A percentile compares a stretch with the other conserved stretches of the same genome.
Evolutionary conservation across 2,113 vertebrate species (phyloP).

Genomic region (Ptilonorhynchus violaceus): DNA sequence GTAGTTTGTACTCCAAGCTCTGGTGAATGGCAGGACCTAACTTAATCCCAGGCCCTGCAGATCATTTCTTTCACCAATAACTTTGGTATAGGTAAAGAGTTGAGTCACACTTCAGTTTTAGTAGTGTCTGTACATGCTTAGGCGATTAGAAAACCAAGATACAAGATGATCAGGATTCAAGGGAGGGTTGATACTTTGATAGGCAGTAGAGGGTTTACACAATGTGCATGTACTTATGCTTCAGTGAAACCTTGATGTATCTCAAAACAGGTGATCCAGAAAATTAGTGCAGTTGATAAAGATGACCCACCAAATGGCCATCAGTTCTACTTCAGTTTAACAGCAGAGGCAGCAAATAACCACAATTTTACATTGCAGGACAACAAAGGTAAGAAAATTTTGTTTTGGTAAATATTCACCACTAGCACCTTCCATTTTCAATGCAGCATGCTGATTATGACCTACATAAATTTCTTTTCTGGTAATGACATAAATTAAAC

Average conservation of each 20-base stretch:
- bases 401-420: neutral
- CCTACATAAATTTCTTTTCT: neutral
- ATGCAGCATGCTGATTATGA: neutral
- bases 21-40: neutral
- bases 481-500: slow-evolving; percentile 46
- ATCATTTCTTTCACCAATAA: neutral
- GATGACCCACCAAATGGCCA: slow-evolving; percentile 91
- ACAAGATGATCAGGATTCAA: neutral
- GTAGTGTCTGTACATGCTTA: neutral
- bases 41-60: neutral
- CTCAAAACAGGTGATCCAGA: slow-evolving; percentile 88
- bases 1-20: neutral
- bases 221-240: neutral
- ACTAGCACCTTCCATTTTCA: neutral
- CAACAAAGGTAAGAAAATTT: slow-evolving; percentile 85
- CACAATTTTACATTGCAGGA: slow-evolving; percentile 93
- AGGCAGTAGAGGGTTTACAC: neutral
- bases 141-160: neutral
- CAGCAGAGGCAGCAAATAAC: slow-evolving; percentile 81
- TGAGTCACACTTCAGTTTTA: neutral
- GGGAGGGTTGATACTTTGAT: neutral
- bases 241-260: neutral
- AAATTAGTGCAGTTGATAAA: slow-evolving; percentile 92
- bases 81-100: neutral
- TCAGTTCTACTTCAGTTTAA: slow-evolving; percentile 89